Evolutionary conservation across 1,140 invertebrate species (phyloP).

Genomic region (Macrostomum lignano): DNA sequence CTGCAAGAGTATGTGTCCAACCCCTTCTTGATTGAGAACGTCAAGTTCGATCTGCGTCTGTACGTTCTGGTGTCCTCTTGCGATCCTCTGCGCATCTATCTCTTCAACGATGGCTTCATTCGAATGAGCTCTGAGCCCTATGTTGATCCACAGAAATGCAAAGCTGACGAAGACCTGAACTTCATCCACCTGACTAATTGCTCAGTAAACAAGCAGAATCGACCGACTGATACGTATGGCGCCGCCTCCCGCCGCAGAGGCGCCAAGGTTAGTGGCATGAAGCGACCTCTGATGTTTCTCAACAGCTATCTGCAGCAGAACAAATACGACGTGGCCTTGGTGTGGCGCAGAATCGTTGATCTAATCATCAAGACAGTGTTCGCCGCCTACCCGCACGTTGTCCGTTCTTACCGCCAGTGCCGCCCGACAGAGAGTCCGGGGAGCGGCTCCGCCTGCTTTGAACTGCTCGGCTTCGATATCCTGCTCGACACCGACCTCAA

Average conservation of each 20-base stretch:
- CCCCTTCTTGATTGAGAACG: conserved; percentile 63
- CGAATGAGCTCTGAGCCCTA: no score
- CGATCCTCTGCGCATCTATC: conserved; percentile 60
- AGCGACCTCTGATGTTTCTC: conserved; percentile 22
- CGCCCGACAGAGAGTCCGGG: conserved; percentile 15
- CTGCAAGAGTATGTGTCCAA: conserved; percentile 70
- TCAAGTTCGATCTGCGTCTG: conserved; percentile 72
- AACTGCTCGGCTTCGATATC: no score
- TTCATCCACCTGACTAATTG: conserved; percentile 97
- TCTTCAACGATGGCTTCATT: conserved; percentile 73
- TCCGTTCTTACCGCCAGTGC: conserved; percentile 26
- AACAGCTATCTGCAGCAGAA: conserved; percentile 19
- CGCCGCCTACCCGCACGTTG: conserved; percentile 20
- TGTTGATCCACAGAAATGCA: no score
- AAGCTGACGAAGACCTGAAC: no score
- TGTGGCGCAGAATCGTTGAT: conserved; percentile 22
- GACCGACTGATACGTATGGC: conserved; percentile 19
- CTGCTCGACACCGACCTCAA: no score
- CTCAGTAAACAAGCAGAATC: conserved; percentile 54
- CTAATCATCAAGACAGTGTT: conserved; percentile 25
- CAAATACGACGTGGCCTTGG: conserved; percentile 13
- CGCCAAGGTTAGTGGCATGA: conserved; percentile 23
- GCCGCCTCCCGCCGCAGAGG: no score
- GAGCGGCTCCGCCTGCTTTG: conserved; percentile 8
- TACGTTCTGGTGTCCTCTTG: conserved; percentile 78